A percentile compares a stretch with the other conserved stretches of the same genome.
These are phyloP conservation scores for Antechinus flavipes DNA, from an alignment of 2,113 vertebrate genomes.

Conservation along the genomic window DNA sequence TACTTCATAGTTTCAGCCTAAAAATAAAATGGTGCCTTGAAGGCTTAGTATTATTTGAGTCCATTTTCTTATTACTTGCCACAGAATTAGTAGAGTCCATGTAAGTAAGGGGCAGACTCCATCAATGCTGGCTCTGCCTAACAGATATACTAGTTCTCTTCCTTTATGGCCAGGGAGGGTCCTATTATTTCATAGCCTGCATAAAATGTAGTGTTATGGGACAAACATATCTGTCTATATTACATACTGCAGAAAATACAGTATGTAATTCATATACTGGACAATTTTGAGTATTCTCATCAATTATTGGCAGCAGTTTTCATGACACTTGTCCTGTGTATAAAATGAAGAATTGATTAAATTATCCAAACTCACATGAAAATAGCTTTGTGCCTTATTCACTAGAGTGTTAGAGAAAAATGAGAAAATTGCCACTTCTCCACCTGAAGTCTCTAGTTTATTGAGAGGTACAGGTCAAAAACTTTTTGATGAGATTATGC, in stretches of 20 bases:
- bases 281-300: conserved; percentile 40
- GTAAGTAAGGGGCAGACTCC: neutral
- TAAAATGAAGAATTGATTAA: conserved; percentile 36
- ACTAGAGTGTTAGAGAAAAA: neutral
- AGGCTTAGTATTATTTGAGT: neutral
- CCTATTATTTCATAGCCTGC: conserved; percentile 9
- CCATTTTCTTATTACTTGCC: conserved; percentile 13
- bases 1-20: neutral
- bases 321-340: conserved; percentile 41
- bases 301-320: neutral
- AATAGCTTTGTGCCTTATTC: neutral
- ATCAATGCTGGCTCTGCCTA: neutral
- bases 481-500: neutral
- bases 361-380: conserved; percentile 39
- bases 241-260: conserved; percentile 16
- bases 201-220: conserved; percentile 22
- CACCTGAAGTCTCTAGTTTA: neutral
- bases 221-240: neutral
- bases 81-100: conserved; percentile 32
- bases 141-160: conserved; percentile 19
- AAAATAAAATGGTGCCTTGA: neutral
- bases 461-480: neutral
- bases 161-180: conserved; percentile 1
- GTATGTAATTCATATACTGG: neutral
- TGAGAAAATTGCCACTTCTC: neutral